Evolutionary conservation across 2,113 vertebrate genomes (phyloP).

Genomic region (Indicator maculatus): DNA sequence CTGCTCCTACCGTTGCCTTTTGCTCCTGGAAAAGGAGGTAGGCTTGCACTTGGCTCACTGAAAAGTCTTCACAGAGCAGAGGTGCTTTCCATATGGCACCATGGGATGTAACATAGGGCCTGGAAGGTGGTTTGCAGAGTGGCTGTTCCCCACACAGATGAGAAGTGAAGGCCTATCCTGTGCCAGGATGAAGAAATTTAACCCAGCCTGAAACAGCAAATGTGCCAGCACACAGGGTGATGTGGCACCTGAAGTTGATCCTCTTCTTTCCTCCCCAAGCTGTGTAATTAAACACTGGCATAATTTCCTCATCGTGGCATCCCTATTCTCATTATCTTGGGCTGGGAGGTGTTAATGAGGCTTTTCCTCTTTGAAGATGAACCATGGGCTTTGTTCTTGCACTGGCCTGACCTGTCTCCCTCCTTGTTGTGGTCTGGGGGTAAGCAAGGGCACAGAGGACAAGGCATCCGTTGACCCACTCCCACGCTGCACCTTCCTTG

Average conservation of each 20-base stretch:
- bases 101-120: not conserved
- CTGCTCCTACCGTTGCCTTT: not conserved
- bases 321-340: conserved; percentile 25
- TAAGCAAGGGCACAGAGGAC: not conserved
- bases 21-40: not conserved
- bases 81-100: accelerated
- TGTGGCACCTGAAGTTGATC: not conserved
- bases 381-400: conserved; percentile 13
- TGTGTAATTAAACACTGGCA: conserved; percentile 14
- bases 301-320: not conserved
- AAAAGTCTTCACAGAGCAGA: not conserved
- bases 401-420: not conserved
- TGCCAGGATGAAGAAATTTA: not conserved
- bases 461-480: not conserved
- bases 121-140: not conserved
- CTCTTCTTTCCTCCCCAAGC: not conserved
- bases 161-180: not conserved
- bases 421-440: not conserved
- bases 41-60: not conserved
- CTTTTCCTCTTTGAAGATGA: conserved; percentile 29
- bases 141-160: not conserved
- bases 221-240: not conserved
- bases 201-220: not conserved
- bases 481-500: accelerated
- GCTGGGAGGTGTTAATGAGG: conserved; percentile 36